Base-by-base conservation (phyloP, 1,140 invertebrate species). In the Agrilus planipennis region DNA sequence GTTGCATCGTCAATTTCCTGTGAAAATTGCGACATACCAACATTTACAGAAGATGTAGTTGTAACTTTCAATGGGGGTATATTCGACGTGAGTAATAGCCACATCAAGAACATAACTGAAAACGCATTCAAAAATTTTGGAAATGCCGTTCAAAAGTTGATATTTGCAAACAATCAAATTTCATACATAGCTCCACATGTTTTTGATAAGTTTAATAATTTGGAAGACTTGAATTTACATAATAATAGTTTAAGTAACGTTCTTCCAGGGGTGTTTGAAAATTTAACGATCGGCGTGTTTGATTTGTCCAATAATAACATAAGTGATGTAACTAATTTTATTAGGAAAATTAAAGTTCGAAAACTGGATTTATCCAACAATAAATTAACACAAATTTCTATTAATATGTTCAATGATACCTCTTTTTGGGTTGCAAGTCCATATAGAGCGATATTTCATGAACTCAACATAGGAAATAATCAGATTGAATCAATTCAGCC, bases 61-160 rank as follows among this genome's bases (percentile, higher is more conserved):
- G 7, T 11, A 20, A 36, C 20, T 21, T 36, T 36, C 14, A 20
- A 23, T 15, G 34, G 34, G 6, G 34, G 14, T 11, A 22, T 12
- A 3, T 36, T 36, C 15, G 23, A 36, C 23, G 9, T 36, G 23
- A 36, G 34, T n/a, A 21, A 36, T 15, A 36, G 34, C n/a, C 34
- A 36, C 16, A 21, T 36, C 19, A 5, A 36, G 17, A 36, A 22
- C 3, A 36, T 36, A 2, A 20, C 9, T 12, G 12, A n/a, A 23
- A 23, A 2, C 7, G 34, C 34, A 3, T 36, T 36, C 14, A 36
- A 36, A 36, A 3, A 10, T 2, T 36, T 36, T 36, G 14, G 4
- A 20, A 36, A 22, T 15, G 12, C 17, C 14, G 23, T 12, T 21
- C 34, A 36, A 6, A 36, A 36, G 23, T 36, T 36, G 20, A 4